Conservation (phyloP, 2,113 vertebrate genomes). For the Mormyrus iriodes region DNA sequence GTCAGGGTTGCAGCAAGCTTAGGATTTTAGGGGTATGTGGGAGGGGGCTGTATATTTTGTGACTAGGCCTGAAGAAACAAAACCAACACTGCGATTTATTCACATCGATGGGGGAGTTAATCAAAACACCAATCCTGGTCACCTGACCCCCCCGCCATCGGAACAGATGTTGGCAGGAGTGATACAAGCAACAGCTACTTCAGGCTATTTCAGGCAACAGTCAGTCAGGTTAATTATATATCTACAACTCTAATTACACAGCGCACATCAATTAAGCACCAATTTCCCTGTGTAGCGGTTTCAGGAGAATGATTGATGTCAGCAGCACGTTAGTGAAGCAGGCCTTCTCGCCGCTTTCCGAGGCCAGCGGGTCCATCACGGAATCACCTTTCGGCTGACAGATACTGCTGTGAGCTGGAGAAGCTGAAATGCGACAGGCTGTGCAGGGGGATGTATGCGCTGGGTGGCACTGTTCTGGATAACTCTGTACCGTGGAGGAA, state of each 20-base stretch:
- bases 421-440: background rate
- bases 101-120: background rate
- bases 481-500: background rate
- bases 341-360: background rate
- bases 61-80: background rate
- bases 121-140: background rate
- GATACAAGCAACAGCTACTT: background rate
- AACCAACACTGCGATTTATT: background rate
- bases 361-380: background rate
- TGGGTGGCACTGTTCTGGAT: background rate
- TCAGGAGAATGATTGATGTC: background rate
- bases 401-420: background rate
- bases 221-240: background rate
- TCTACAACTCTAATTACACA: background rate
- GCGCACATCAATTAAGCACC: background rate
- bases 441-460: background rate
- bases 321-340: background rate
- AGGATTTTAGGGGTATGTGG: too few relatives aligned
- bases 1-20: too few relatives aligned
- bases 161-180: background rate
- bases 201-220: constrained; percentile 2
- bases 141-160: background rate
- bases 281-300: background rate
- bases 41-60: background rate
- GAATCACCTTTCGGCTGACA: background rate